Evolutionary conservation across 35 echinoderm and acorn worm species (phyloP).

Genomic region (Apostichopus parvimensis): DNA sequence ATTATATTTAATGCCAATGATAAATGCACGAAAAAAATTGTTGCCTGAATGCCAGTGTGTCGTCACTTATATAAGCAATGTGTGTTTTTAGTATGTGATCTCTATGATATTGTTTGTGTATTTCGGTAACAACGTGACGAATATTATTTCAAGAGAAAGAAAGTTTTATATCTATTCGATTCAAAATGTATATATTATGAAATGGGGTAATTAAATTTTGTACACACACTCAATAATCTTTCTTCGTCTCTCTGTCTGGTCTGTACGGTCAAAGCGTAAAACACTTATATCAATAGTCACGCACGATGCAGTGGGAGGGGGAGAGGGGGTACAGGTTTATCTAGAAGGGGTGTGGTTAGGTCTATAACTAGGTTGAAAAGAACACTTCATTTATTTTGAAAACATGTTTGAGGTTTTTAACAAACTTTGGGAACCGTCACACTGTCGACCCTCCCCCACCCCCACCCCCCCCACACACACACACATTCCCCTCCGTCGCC

Average conservation of each 20-base stretch:
- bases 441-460: too few relatives aligned
- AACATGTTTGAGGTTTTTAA: too few relatives aligned
- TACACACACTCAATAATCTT: conserved; percentile 7
- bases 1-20: not conserved
- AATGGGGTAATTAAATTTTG: conserved; percentile 42
- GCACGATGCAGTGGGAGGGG: not conserved
- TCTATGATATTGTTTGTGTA: not conserved
- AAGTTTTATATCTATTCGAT: conserved; percentile 40
- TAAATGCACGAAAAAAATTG: not conserved
- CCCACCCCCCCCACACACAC: not conserved
- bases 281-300: not conserved
- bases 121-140: not conserved
- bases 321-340: not conserved
- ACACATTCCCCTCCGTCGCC: not conserved
- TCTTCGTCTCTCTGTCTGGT: too few relatives aligned
- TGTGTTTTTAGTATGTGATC: not conserved
- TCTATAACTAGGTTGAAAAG: too few relatives aligned
- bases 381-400: too few relatives aligned
- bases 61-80: not conserved
- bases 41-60: not conserved
- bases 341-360: too few relatives aligned
- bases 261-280: not conserved
- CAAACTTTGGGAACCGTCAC: too few relatives aligned
- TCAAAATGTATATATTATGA: conserved; percentile 34
- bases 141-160: conserved; percentile 40